These are phyloP conservation scores for Onchidella celtica DNA, from an alignment of 2,888 invertebrate genomes.

Conservation along the genomic window DNA sequence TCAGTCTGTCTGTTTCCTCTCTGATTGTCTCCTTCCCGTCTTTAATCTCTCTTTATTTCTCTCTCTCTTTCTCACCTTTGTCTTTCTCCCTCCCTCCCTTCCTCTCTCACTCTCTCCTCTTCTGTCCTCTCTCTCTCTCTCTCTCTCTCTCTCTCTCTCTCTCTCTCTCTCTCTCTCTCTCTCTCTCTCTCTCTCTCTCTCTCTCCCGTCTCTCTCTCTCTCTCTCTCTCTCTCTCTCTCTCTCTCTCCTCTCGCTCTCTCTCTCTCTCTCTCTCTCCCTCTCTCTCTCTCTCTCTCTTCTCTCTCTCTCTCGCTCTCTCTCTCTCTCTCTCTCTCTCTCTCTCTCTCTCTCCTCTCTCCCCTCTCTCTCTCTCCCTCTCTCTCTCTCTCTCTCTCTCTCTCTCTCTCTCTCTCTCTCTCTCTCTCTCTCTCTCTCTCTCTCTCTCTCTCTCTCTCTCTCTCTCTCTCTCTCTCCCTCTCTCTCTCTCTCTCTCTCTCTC, in stretches of 20 bases:
- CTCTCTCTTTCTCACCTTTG: not conserved
- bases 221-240: constrained; percentile 19
- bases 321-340: too few relatives aligned
- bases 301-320: too few relatives aligned
- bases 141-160: not conserved
- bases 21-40: too few relatives aligned
- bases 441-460: too few relatives aligned
- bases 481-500: constrained; percentile 19
- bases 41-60: not conserved
- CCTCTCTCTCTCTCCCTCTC: too few relatives aligned
- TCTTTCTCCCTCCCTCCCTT: not conserved
- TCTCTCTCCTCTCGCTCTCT: too few relatives aligned
- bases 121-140: too few relatives aligned
- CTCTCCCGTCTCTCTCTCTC: not conserved
- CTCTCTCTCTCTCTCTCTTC: not conserved
- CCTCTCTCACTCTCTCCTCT: not conserved
- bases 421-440: too few relatives aligned
- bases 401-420: constrained; percentile 19
- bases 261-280: too few relatives aligned
- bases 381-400: constrained; percentile 5
- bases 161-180: not conserved
- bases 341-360: too few relatives aligned
- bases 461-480: not conserved
- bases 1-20: not conserved
- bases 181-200: constrained; percentile 16